Evolutionary conservation across 92 coral and sea anemone genomes (phyloP).

Genomic region (Porites rus): DNA sequence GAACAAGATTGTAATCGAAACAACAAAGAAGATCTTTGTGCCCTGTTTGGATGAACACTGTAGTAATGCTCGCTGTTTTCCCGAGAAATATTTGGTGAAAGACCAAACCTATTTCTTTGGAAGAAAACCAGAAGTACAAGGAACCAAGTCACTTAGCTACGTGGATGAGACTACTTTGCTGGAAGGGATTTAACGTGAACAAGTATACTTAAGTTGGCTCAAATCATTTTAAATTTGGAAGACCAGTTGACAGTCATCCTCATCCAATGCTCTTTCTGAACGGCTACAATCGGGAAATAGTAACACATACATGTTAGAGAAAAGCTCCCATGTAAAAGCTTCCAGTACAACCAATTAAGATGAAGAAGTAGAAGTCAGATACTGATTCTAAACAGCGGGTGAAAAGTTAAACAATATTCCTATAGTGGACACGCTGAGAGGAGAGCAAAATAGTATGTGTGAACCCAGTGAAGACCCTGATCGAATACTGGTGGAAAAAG

Average conservation of each 20-base stretch:
- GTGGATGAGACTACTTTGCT: slow-evolving; percentile 1
- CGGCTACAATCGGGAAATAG: background rate
- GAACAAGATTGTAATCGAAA: no score
- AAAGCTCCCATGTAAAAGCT: slow-evolving; percentile 4
- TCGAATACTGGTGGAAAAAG: slow-evolving; percentile 20
- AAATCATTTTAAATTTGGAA: no score
- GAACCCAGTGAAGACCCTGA: slow-evolving; percentile 11
- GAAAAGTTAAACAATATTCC: background rate
- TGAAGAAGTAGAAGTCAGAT: background rate
- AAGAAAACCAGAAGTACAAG: slow-evolving; percentile 19
- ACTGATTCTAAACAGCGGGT: background rate
- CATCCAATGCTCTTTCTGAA: background rate
- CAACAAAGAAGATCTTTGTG: slow-evolving; percentile 1
- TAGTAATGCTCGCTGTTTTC: background rate
- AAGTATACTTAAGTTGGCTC: background rate
- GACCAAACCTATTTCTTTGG: slow-evolving; percentile 12
- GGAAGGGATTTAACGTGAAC: background rate
- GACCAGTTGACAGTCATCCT: no score
- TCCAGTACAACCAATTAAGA: slow-evolving; percentile 8
- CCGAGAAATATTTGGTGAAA: background rate
- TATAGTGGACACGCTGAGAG: background rate
- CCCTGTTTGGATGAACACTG: background rate
- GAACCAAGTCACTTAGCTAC: background rate
- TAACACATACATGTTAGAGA: slow-evolving; percentile 1
- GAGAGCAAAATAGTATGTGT: background rate